Conservation (phyloP, 2,888 invertebrate species). For the Rhagonycha fulva region DNA sequence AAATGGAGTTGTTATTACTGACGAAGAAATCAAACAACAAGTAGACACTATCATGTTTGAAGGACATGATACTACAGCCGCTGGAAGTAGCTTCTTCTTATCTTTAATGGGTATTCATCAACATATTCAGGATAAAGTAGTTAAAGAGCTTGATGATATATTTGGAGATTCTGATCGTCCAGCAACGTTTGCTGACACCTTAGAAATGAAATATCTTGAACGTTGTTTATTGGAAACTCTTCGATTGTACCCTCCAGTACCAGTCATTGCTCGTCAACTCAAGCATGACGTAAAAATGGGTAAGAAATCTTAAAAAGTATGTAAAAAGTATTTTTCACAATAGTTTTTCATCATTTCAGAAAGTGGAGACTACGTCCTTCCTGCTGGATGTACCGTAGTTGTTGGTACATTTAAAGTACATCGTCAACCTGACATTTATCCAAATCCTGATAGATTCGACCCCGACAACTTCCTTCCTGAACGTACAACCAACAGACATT, state of each 20-base stretch:
- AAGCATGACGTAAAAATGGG: constrained; percentile 71
- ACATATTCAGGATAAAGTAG: constrained; percentile 75
- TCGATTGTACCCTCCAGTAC: constrained; percentile 80
- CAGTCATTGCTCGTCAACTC: constrained; percentile 73
- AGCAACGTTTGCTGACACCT: constrained; percentile 75
- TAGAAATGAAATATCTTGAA: constrained; percentile 81
- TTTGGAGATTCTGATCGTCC: constrained; percentile 79
- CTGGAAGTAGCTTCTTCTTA: constrained; percentile 85
- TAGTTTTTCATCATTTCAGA: constrained; percentile 49
- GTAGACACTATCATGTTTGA: constrained; percentile 90
- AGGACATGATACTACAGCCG: constrained; percentile 84
- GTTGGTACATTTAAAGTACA: constrained; percentile 71
- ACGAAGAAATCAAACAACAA: constrained; percentile 83
- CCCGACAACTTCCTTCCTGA: constrained; percentile 82
- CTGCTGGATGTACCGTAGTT: constrained; percentile 73
- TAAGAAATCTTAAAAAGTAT: constrained; percentile 40
- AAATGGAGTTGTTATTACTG: constrained; percentile 72
- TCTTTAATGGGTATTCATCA: constrained; percentile 82
- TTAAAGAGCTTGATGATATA: constrained; percentile 73
- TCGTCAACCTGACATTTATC: constrained; percentile 67
- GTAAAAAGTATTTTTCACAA: background rate
- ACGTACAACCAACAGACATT: constrained; percentile 73
- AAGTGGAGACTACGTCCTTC: constrained; percentile 67
- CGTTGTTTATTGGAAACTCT: constrained; percentile 78
- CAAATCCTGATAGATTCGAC: constrained; percentile 72